phyloP scores from a whole-genome alignment of 2,113 vertebrate genomes.

The Syrrhaptes paradoxus region DNA sequence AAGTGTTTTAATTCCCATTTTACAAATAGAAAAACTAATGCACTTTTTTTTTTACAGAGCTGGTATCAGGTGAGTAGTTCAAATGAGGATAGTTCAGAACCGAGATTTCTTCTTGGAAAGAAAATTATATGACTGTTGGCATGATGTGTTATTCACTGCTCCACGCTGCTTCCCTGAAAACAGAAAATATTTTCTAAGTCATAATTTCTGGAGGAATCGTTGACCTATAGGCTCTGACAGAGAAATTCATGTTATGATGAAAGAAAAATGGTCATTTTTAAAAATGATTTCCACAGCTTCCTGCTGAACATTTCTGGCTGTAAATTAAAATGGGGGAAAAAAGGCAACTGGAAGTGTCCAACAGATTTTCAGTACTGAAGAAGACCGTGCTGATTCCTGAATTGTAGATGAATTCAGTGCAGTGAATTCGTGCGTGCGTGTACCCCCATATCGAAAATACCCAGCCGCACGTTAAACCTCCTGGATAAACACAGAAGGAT shows the following conservation, averaged over 20 bases:
- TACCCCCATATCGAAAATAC: neutral
- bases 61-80: neutral
- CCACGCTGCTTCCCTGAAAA: neutral
- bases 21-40: neutral
- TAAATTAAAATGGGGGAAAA: neutral
- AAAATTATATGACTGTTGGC: neutral
- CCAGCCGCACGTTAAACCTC: neutral
- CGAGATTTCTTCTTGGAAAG: neutral
- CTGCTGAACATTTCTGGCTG: conserved; percentile 19
- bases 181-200: neutral
- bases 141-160: neutral
- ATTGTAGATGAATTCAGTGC: conserved; percentile 47
- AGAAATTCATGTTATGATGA: neutral
- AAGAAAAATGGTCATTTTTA: neutral
- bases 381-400: neutral
- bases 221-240: neutral
- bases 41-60: neutral
- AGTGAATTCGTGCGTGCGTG: neutral
- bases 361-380: neutral
- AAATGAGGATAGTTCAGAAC: neutral
- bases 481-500: neutral
- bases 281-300: neutral
- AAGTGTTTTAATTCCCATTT: neutral
- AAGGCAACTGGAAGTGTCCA: neutral
- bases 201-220: neutral